Conservation (phyloP, 2,113 vertebrate species). For the Pantherophis guttatus region DNA sequence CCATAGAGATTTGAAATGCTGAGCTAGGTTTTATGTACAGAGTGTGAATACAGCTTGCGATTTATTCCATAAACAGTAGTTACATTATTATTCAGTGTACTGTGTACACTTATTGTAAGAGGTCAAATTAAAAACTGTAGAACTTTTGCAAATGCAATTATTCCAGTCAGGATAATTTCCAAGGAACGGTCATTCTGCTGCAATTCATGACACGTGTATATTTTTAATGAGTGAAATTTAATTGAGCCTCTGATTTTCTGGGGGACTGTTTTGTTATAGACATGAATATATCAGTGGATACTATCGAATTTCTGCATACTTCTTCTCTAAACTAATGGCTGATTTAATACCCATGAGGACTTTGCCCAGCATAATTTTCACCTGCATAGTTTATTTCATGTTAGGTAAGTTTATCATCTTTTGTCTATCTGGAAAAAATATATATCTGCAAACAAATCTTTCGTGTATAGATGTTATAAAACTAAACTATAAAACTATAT, state of each 20-base stretch:
- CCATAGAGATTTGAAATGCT: background rate
- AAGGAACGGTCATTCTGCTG: background rate
- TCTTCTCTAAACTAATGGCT: slow-evolving; percentile 84
- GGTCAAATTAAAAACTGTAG: background rate
- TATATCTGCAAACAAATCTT: background rate
- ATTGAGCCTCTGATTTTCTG: background rate
- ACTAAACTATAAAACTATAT: background rate
- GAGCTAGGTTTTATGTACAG: background rate
- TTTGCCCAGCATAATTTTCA: slow-evolving; percentile 82
- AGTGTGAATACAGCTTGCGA: background rate
- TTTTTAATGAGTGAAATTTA: background rate
- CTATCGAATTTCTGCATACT: slow-evolving; percentile 88
- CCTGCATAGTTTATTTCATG: slow-evolving; percentile 87
- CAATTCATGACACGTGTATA: background rate
- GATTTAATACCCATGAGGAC: slow-evolving; percentile 87
- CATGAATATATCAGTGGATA: slow-evolving; percentile 97
- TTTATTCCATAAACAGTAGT: background rate
- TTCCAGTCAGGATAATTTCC: background rate
- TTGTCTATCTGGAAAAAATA: too few species aligned
- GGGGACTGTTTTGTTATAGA: slow-evolving; percentile 66
- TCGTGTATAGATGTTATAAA: background rate
- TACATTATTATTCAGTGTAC: background rate
- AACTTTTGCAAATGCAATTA: background rate
- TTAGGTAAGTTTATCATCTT: slow-evolving; percentile 74
- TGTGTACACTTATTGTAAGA: background rate